Conservation (phyloP, 2,888 invertebrate genomes). For the Acanthopleura granulata region DNA sequence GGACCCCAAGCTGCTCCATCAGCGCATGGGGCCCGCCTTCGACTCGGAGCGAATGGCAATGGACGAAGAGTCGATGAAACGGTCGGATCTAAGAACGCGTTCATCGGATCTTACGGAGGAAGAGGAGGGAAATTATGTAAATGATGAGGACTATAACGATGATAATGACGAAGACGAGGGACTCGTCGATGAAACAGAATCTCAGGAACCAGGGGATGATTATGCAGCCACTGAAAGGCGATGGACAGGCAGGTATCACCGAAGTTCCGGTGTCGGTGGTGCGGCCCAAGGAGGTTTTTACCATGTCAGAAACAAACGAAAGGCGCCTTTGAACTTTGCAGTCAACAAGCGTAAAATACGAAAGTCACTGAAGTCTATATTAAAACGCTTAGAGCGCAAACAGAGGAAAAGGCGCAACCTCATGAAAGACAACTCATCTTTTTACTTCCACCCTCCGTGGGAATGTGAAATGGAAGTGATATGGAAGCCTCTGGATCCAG, state of each 20-base stretch:
- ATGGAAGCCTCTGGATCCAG: conserved; percentile 47
- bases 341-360: conserved; percentile 3
- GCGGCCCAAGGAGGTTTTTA: no score
- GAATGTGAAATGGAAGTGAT: conserved; percentile 49
- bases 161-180: conserved; percentile 35
- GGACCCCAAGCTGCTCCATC: conserved; percentile 39
- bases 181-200: conserved; percentile 27
- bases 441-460: conserved; percentile 50
- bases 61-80: conserved; percentile 38
- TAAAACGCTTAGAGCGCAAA: conserved; percentile 23
- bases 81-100: conserved; percentile 7
- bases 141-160: conserved; percentile 33
- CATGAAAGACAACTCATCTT: neutral
- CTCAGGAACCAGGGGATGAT: neutral
- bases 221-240: neutral
- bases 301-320: no score
- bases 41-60: conserved; percentile 51
- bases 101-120: conserved; percentile 29
- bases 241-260: neutral
- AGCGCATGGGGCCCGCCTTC: conserved; percentile 45
- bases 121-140: conserved; percentile 27
- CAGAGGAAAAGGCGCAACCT: conserved; percentile 23
- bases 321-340: neutral
- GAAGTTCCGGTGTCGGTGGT: no score
- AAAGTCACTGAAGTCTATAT: conserved; percentile 15